These are phyloP conservation scores for Orius insidiosus DNA, from an alignment of 1,140 invertebrate species.

Conservation along the genomic window DNA sequence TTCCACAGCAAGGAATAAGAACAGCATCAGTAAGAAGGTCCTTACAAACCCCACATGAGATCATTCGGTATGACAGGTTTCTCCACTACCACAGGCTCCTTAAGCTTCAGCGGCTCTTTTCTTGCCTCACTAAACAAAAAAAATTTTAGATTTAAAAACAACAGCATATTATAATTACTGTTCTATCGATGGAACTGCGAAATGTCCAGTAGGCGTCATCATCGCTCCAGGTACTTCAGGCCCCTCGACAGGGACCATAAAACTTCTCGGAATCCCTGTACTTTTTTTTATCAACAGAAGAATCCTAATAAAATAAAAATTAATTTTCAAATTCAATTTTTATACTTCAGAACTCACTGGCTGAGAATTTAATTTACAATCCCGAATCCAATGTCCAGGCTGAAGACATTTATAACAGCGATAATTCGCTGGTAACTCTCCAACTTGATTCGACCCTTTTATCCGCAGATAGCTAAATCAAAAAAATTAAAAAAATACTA, in stretches of 20 bases:
- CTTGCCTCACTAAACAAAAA: slow-evolving; percentile 62
- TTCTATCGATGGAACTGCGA: slow-evolving; percentile 80
- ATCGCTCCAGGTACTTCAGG: slow-evolving; percentile 78
- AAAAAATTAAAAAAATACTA: slow-evolving; percentile 18
- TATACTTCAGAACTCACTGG: slow-evolving; percentile 30
- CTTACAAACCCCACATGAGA: slow-evolving; percentile 67
- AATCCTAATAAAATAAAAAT: slow-evolving; percentile 31
- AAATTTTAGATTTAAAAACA: slow-evolving; percentile 3
- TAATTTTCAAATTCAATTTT: slow-evolving; percentile 6
- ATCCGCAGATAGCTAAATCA: slow-evolving; percentile 80
- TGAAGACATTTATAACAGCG: slow-evolving; percentile 85
- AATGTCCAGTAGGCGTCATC: slow-evolving; percentile 81
- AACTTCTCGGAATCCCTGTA: slow-evolving; percentile 93
- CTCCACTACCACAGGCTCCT: slow-evolving; percentile 33
- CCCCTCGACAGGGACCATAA: slow-evolving; percentile 84
- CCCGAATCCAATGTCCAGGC: slow-evolving; percentile 88
- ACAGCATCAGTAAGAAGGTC: slow-evolving; percentile 91
- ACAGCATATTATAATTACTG: slow-evolving; percentile 36
- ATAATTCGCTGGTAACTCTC: slow-evolving; percentile 75
- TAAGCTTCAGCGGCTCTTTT: slow-evolving; percentile 40
- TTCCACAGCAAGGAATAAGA: slow-evolving; percentile 91
- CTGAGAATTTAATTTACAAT: slow-evolving; percentile 56
- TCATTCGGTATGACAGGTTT: slow-evolving; percentile 76
- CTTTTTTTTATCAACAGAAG: slow-evolving; percentile 65
- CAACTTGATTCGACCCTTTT: slow-evolving; percentile 66